Percentiles rank a stretch among this genome's conserved stretches.
These are phyloP conservation scores for Brenthis ino DNA, from an alignment of 2,888 invertebrate species.

Conservation along the genomic window DNA sequence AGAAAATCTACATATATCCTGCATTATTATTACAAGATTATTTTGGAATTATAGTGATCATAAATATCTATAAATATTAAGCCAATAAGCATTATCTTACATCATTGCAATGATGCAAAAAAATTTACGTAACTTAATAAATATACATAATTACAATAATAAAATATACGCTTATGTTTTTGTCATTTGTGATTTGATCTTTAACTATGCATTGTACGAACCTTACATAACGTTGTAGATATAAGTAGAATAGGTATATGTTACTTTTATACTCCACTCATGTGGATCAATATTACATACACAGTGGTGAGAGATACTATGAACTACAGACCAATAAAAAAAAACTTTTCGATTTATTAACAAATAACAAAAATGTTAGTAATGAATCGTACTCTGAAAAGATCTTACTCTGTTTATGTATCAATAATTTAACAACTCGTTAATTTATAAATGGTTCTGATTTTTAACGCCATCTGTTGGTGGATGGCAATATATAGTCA, in stretches of 20 bases:
- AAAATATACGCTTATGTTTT: not conserved
- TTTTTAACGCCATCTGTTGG: slow-evolving; percentile 57
- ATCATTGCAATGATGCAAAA: too few relatives aligned
- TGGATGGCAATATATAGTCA: slow-evolving; percentile 46
- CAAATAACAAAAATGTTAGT: too few relatives aligned
- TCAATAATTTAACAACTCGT: too few relatives aligned
- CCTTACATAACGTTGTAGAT: slow-evolving; percentile 11
- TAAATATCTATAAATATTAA: too few relatives aligned
- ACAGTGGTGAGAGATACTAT: too few relatives aligned
- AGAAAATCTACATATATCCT: too few relatives aligned
- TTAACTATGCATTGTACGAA: slow-evolving; percentile 11
- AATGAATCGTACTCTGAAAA: too few relatives aligned
- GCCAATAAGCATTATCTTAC: too few relatives aligned
- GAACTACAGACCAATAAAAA: not conserved
- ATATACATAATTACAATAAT: not conserved
- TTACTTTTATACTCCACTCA: not conserved
- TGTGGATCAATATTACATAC: not conserved
- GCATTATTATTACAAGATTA: too few relatives aligned
- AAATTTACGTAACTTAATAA: slow-evolving; percentile 3
- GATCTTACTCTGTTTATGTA: too few relatives aligned
- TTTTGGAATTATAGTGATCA: too few relatives aligned
- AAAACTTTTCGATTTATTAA: not conserved
- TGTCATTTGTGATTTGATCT: slow-evolving; percentile 8
- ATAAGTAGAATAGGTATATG: not conserved
- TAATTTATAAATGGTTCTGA: not conserved